phyloP scores from a whole-genome alignment of 2,888 invertebrate genomes.

The Eumacrocentrus americanus region DNA sequence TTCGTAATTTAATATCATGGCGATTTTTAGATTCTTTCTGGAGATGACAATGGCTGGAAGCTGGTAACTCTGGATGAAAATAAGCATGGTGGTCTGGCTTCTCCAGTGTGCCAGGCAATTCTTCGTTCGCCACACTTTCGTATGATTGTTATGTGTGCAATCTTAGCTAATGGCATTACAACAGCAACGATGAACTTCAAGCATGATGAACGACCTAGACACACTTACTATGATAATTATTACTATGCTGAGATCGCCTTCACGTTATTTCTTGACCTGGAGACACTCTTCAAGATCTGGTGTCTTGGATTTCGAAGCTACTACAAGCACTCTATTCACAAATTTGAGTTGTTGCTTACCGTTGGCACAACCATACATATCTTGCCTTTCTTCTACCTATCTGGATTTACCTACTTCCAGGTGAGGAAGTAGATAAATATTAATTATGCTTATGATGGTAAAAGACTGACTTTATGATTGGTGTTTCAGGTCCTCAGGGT shows the following conservation, averaged over 20 bases:
- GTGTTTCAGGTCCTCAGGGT: constrained; percentile 84
- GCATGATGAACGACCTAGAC: constrained; percentile 83
- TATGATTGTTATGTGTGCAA: constrained; percentile 90
- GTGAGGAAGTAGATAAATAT: too few species aligned
- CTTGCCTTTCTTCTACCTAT: constrained; percentile 89
- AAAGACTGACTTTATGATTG: constrained; percentile 26
- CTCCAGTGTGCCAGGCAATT: constrained; percentile 83
- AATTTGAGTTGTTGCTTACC: constrained; percentile 93
- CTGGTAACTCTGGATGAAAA: constrained; percentile 96
- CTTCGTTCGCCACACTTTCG: constrained; percentile 92
- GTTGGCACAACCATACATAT: constrained; percentile 94
- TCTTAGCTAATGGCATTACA: constrained; percentile 93
- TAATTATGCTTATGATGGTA: background rate
- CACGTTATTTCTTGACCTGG: constrained; percentile 91
- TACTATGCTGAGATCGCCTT: constrained; percentile 96
- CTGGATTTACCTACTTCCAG: constrained; percentile 96
- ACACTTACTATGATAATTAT: constrained; percentile 86
- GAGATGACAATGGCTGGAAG: constrained; percentile 95
- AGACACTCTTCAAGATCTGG: constrained; percentile 96
- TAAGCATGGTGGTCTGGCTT: constrained; percentile 87
- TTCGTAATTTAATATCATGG: background rate
- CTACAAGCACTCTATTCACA: constrained; percentile 94
- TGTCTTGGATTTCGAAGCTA: constrained; percentile 96
- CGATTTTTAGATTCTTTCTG: constrained; percentile 76
- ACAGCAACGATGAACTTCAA: constrained; percentile 96